Percentiles rank a stretch among this genome's conserved stretches.
Evolutionary conservation across 2,113 vertebrate species (phyloP).

Genomic region (Indicator indicator): DNA sequence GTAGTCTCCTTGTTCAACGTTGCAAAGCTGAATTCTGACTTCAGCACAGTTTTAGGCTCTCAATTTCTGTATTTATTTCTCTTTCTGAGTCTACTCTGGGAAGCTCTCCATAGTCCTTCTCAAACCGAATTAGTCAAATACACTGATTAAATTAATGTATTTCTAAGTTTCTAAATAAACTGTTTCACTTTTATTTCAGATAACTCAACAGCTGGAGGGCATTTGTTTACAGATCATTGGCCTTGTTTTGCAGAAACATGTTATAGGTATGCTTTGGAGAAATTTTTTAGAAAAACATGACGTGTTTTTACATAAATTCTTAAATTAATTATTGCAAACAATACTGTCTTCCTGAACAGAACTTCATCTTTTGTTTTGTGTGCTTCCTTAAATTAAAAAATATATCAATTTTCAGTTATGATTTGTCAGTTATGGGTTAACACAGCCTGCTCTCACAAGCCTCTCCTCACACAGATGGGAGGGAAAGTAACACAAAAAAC

Average conservation of each 20-base stretch:
- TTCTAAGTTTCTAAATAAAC: background rate
- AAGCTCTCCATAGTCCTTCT: background rate
- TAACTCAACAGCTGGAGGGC: slow-evolving; percentile 93
- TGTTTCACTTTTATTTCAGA: slow-evolving; percentile 77
- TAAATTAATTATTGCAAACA: background rate
- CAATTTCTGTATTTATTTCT: background rate
- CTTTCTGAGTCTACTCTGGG: background rate
- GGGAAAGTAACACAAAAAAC: no score
- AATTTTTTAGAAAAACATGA: background rate
- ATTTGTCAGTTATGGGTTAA: background rate
- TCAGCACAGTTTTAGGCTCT: background rate
- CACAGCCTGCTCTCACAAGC: no score
- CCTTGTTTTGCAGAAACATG: slow-evolving; percentile 93
- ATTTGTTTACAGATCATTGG: slow-evolving; percentile 97
- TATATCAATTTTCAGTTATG: background rate
- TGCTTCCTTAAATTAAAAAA: background rate
- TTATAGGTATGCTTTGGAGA: slow-evolving; percentile 86
- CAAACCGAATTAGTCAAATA: background rate
- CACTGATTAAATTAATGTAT: background rate
- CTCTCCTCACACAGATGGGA: no score
- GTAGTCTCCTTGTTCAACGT: background rate
- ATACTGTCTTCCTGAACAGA: background rate
- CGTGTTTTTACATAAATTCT: background rate
- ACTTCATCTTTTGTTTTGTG: background rate
- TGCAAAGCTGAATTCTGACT: background rate